These are phyloP conservation scores for Chrysina gloriosa DNA, from an alignment of 2,888 invertebrate genomes.

Conservation along the genomic window DNA sequence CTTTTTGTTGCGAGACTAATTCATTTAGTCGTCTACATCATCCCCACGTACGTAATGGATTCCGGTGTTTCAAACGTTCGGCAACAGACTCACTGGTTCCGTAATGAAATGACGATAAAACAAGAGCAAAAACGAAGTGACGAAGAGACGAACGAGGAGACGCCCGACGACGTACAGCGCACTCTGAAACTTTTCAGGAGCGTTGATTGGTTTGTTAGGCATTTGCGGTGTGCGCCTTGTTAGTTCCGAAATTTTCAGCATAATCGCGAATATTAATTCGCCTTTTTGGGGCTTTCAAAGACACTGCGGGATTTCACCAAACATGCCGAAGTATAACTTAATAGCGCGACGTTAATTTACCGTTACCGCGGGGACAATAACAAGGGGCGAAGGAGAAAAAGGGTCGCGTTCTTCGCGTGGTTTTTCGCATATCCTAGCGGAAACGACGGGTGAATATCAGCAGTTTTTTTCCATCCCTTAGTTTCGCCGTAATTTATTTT, in stretches of 20 bases:
- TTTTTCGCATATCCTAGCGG: too few relatives aligned
- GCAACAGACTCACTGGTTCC: conserved; percentile 9
- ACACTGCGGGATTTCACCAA: neutral
- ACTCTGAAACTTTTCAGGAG: conserved; percentile 1
- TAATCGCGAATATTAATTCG: conserved; percentile 26
- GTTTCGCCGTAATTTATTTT: neutral
- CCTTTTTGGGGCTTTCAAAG: conserved; percentile 6
- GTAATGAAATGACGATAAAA: conserved; percentile 35
- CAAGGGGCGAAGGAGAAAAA: too few relatives aligned
- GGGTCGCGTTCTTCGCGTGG: too few relatives aligned
- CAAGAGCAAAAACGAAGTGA: conserved; percentile 3
- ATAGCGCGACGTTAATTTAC: neutral
- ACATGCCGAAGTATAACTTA: too few relatives aligned
- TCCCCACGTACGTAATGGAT: conserved; percentile 19
- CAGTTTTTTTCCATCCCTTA: neutral
- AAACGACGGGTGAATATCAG: neutral
- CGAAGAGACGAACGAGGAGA: neutral
- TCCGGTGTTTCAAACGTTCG: conserved; percentile 16
- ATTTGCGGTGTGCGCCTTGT: conserved; percentile 16
- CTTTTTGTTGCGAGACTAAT: neutral
- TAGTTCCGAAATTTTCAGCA: conserved; percentile 26
- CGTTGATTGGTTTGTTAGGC: conserved; percentile 33
- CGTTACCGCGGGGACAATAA: neutral
- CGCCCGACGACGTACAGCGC: neutral
- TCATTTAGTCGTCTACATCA: conserved; percentile 26